These are phyloP conservation scores for Sphenodon punctatus DNA, from an alignment of 2,797 vertebrate genomes.

Conservation along the genomic window DNA sequence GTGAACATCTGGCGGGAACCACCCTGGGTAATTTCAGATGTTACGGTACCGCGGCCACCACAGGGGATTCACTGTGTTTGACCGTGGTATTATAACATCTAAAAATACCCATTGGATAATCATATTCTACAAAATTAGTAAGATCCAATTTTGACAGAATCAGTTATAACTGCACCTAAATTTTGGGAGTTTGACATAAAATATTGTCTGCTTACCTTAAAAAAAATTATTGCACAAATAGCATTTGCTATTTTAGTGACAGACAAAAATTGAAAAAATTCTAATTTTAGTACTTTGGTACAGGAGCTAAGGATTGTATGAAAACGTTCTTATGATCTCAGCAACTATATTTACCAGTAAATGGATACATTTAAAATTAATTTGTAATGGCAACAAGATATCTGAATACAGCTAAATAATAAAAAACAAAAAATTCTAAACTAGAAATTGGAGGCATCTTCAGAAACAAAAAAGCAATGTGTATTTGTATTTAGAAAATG, in stretches of 20 bases:
- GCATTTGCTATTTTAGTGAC: not conserved
- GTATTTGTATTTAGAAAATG: conserved; percentile 63
- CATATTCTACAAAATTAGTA: conserved; percentile 8
- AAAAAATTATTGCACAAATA: conserved; percentile 18
- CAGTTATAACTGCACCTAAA: conserved; percentile 15
- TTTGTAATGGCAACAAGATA: conserved; percentile 32
- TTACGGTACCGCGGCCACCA: too few relatives aligned
- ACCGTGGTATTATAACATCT: too few relatives aligned
- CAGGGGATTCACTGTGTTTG: too few relatives aligned
- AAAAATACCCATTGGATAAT: not conserved
- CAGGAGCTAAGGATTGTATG: conserved; percentile 21
- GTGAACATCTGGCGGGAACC: too few relatives aligned
- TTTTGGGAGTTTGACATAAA: conserved; percentile 36
- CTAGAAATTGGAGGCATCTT: conserved; percentile 50
- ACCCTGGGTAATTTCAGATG: too few relatives aligned
- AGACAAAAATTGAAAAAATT: too few relatives aligned
- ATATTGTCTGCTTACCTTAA: conserved; percentile 14
- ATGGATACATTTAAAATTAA: conserved; percentile 58
- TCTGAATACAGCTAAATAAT: conserved; percentile 26
- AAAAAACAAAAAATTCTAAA: conserved; percentile 50
- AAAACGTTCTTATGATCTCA: conserved; percentile 37
- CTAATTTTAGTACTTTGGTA: too few relatives aligned
- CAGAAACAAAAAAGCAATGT: conserved; percentile 44
- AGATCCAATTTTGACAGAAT: conserved; percentile 21
- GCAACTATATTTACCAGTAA: conserved; percentile 48